phyloP scores from a whole-genome alignment of 2,113 vertebrate species.

The Sterrhoptilus dennistouni region DNA sequence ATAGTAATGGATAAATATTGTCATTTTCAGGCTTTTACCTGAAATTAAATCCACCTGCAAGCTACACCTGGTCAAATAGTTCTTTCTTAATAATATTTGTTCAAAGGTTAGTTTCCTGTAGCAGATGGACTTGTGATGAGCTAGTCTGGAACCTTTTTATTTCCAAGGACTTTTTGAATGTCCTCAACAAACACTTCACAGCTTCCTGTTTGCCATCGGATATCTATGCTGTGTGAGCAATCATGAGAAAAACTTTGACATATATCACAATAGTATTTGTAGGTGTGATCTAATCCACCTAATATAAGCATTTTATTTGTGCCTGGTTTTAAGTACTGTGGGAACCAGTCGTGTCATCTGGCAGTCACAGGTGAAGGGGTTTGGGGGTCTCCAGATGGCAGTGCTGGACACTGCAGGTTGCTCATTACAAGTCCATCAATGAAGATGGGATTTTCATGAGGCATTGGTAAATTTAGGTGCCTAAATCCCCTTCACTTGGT shows the following conservation, averaged over 20 bases:
- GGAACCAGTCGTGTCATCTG: neutral
- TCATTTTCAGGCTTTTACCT: neutral
- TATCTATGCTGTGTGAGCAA: neutral
- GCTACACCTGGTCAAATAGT: neutral
- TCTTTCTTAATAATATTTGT: neutral
- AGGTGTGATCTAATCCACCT: neutral
- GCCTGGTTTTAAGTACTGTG: neutral
- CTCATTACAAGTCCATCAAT: rapidly evolving
- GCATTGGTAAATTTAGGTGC: neutral
- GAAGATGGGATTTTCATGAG: neutral
- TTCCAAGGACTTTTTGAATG: neutral
- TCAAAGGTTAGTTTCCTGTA: neutral
- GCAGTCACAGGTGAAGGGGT: neutral
- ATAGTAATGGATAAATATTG: neutral
- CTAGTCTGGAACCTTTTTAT: neutral
- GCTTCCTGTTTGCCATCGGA: neutral
- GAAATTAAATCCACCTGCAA: neutral
- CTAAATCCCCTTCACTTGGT: neutral
- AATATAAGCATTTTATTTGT: neutral
- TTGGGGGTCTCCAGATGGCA: neutral
- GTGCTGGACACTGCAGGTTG: neutral
- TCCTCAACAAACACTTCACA: neutral
- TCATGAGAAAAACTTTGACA: neutral
- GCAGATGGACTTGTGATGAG: neutral
- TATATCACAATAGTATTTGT: neutral